Base-by-base conservation (phyloP, 2,888 invertebrate species). In the Pristionchus entomophagus region DNA sequence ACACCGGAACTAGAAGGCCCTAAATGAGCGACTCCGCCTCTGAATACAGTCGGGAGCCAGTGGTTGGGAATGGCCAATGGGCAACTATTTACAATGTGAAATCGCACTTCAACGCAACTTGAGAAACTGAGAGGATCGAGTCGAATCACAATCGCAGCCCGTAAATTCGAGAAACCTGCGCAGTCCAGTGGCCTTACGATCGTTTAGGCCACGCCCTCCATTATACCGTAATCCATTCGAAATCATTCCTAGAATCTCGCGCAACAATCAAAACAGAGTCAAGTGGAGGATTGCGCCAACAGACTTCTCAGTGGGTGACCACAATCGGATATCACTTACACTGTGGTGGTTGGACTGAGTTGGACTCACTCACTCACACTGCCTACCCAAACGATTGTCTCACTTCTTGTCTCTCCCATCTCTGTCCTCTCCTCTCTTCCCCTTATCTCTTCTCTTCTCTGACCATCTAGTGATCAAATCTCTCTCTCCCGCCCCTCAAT, bases 191-290 rank as follows among this genome's bases (percentile, higher is more conserved):
- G 35, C 32, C 2, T 1, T 29, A 8, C 4, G 59, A 59, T 29
- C 56, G 26, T 22, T 22, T 32, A 14, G 6, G 65, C 32, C 22
- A 29, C 65, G 65, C 65, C 65, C 65, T 35, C n/a, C n/a, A n/a
- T n/a, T n/a, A n/a, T 65, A 65, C 65, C 65, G 65, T 65, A 65
- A n/a, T 19, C 32, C 62, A 26, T 59, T 59, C 59, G n/a, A 62
- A 62, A 62, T 62, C 45, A 45, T 6, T 45, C 8, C 14, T 14
- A 10, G 45, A 45, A 45, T 10, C 45, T 45, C 8, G 65, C 35
- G 65, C 35, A 32, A 35, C 65, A 65, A 65, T 65, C 32, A 19
- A 65, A 65, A 5, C 32, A 0, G 35, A 65, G 65, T 65, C 65
- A 65, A 65, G 65, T 65, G 35, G 8, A n/a, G 35, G 32, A 22